Percentiles rank a stretch among this genome's conserved stretches.
These are phyloP conservation scores for Megathymus violae DNA, from an alignment of 1,140 invertebrate genomes.

Conservation along the genomic window DNA sequence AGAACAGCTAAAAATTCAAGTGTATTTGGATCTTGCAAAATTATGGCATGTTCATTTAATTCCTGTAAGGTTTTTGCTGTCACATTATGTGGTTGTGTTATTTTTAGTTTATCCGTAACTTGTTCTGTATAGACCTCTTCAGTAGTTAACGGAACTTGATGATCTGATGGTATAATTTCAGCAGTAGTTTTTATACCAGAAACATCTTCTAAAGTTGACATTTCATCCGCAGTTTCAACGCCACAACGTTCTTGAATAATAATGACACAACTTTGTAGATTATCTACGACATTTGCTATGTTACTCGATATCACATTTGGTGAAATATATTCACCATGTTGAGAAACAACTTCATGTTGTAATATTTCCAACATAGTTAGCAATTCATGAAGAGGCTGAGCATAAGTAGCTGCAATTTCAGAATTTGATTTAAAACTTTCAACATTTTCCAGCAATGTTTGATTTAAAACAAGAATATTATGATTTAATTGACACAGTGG, in stretches of 20 bases:
- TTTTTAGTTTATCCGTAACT: constrained; percentile 39
- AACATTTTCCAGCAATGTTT: constrained; percentile 66
- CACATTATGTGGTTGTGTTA: constrained; percentile 41
- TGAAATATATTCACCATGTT: constrained; percentile 60
- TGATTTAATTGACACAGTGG: constrained; percentile 69
- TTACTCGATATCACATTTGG: constrained; percentile 54
- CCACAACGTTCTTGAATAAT: constrained; percentile 78
- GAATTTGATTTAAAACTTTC: constrained; percentile 66
- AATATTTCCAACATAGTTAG: constrained; percentile 77
- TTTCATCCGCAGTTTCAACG: constrained; percentile 72
- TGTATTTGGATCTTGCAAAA: constrained; percentile 63
- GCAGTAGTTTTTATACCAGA: constrained; percentile 84
- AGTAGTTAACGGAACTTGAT: constrained; percentile 48
- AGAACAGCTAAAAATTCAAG: constrained; percentile 62
- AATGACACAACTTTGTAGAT: constrained; percentile 83
- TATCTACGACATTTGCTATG: constrained; percentile 81
- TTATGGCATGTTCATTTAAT: constrained; percentile 63
- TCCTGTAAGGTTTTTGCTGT: constrained; percentile 52
- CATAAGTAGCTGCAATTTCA: constrained; percentile 77
- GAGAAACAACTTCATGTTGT: constrained; percentile 78
- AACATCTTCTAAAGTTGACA: constrained; percentile 85
- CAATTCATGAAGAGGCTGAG: constrained; percentile 81
- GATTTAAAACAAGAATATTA: constrained; percentile 63
- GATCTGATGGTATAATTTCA: constrained; percentile 61
- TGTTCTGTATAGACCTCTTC: constrained; percentile 48